Evolutionary conservation across 2,797 vertebrate genomes (phyloP).

Genomic region (Lepilemur septentrionalis): DNA sequence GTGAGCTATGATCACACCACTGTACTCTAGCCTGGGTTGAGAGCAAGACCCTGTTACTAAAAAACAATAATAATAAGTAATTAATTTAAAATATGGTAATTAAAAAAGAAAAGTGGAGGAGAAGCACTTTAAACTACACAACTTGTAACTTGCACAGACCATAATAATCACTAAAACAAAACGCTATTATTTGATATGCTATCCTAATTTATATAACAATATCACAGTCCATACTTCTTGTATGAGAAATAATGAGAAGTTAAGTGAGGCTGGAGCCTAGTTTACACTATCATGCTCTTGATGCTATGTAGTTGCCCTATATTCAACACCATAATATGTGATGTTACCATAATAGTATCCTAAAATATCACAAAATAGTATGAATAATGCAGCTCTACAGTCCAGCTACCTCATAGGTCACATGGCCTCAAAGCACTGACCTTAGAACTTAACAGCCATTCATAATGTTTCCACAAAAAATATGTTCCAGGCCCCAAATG

Average conservation of each 20-base stretch:
- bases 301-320: background rate
- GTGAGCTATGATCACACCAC: background rate
- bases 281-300: background rate
- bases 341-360: background rate
- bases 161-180: background rate
- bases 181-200: background rate
- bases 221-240: background rate
- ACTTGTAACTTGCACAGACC: background rate
- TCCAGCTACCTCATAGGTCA: background rate
- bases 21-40: background rate
- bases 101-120: background rate
- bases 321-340: background rate
- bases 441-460: slow-evolving; percentile 46
- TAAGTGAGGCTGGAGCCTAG: background rate
- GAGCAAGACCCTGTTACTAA: background rate
- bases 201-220: no score
- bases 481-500: slow-evolving; percentile 26
- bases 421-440: background rate
- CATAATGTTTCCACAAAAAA: slow-evolving; percentile 52
- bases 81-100: background rate
- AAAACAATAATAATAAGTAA: background rate
- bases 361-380: background rate
- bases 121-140: background rate
- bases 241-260: background rate
- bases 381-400: background rate